Base-by-base conservation (phyloP, 2,888 invertebrate species). In the Bellardia bayeri region DNA sequence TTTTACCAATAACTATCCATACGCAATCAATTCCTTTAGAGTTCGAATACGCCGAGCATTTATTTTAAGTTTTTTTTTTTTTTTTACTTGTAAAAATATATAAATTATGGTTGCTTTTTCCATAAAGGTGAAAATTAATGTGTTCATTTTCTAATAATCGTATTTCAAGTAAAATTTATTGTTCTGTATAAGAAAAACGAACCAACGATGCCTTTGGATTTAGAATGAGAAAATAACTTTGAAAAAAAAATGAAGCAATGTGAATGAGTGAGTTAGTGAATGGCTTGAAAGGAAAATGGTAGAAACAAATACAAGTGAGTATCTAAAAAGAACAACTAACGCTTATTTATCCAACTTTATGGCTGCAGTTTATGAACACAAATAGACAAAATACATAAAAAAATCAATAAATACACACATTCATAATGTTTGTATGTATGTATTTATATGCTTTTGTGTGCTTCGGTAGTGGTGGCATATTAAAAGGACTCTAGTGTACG, bases 41-140 rank as follows among this genome's bases (percentile, higher is more conserved):
- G 14, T 16, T 68, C 49, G 49, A 68, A 45, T 30, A 16, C 78
- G 58, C 45, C 11, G 54, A 58, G 33, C 30, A 66, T 75, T 74
- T 74, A 45, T 45, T 69, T 40, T 49, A 49, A 49, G 2, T 16
- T 16, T 33, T 33, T 49, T 75, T 51, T 51, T 16, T 2, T 14
- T 75, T 64, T 64, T 63, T 40, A 51, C 40, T 71, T n/a, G 51
- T 3, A 81, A 40, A 72, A 64, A 72, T 56, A 54, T 61, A 81
- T 81, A 85, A 81, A 76, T 81, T 71, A 85, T 85, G 75, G 85
- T 49, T 76, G 61, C 71, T 76, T 85, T 81, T 85, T 76, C 71
- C 75, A 85, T 66, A 76, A 81, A 85, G 81, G 85, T 85, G 85
- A 85, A 85, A 85, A 81, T 71, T 76, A 85, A 85, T 85, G 85